Percentiles rank a stretch among this genome's conserved stretches.
Conservation (phyloP, 37 sponge, comb jelly and placozoan species). For the Ianthella basta region DNA sequence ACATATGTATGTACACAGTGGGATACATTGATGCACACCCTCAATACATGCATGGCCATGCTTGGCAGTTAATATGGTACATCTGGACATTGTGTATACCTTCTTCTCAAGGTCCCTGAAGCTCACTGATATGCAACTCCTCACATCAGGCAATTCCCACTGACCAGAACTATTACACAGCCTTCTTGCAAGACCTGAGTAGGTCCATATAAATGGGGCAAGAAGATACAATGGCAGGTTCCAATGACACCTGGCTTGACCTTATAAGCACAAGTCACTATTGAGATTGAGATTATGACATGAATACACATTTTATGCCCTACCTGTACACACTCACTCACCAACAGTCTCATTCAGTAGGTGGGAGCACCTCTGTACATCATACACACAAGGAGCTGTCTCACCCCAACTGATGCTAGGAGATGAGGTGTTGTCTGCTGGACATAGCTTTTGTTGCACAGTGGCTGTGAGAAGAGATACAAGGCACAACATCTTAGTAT, state of each 20-base stretch:
- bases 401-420: not conserved
- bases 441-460: not conserved
- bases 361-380: not conserved
- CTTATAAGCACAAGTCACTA: too few species aligned
- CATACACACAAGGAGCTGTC: not conserved
- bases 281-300: too few species aligned
- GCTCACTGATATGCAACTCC: not conserved
- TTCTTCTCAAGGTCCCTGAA: not conserved
- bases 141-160: constrained; percentile 7
- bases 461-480: not conserved
- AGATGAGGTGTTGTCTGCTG: not conserved
- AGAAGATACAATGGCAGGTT: not conserved
- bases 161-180: not conserved
- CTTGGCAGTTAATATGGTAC: not conserved
- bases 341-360: not conserved
- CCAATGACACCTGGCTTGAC: not conserved
- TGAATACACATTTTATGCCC: too few species aligned
- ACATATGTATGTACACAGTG: too few species aligned
- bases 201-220: not conserved
- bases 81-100: not conserved
- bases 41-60: too few species aligned
- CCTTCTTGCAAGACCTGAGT: not conserved
- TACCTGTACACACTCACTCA: not conserved
- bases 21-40: too few species aligned
- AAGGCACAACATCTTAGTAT: too few species aligned